phyloP scores from a whole-genome alignment of 2,888 invertebrate species.

The Drosophila macrospina region DNA sequence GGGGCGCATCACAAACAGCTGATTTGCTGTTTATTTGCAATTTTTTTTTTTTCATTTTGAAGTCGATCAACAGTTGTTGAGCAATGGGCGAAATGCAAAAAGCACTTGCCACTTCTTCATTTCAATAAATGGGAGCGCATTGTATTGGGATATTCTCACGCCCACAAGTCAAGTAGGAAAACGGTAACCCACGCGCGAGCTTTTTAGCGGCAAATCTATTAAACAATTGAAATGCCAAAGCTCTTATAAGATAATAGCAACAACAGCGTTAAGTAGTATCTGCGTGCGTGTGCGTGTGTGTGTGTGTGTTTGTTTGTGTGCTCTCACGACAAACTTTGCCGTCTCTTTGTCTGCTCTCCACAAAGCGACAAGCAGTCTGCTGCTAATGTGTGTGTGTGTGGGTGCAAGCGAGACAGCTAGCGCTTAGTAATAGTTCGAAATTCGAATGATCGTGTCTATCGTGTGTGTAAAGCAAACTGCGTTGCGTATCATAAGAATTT shows the following conservation, averaged over 20 bases:
- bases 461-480: constrained; percentile 39
- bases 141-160: constrained; percentile 55
- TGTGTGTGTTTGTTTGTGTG: background rate
- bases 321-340: constrained; percentile 12
- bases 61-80: constrained; percentile 20
- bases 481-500: constrained; percentile 63
- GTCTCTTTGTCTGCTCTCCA: constrained; percentile 46
- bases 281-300: background rate
- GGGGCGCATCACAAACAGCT: background rate
- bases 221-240: constrained; percentile 70
- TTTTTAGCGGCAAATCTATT: constrained; percentile 51
- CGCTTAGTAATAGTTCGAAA: constrained; percentile 15
- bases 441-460: constrained; percentile 22
- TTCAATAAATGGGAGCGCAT: background rate
- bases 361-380: constrained; percentile 68
- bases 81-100: constrained; percentile 1
- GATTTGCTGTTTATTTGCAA: background rate
- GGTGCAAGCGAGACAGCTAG: constrained; percentile 38
- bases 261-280: background rate
- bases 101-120: background rate
- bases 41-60: too few relatives aligned
- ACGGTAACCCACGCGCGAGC: constrained; percentile 61
- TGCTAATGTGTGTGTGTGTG: constrained; percentile 1
- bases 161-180: constrained; percentile 37
- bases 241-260: constrained; percentile 21